Evolutionary conservation across 2,113 vertebrate species (phyloP), one percentile per base, ranked within the genome.

Genomic region (Gracilinanus agilis): DNA sequence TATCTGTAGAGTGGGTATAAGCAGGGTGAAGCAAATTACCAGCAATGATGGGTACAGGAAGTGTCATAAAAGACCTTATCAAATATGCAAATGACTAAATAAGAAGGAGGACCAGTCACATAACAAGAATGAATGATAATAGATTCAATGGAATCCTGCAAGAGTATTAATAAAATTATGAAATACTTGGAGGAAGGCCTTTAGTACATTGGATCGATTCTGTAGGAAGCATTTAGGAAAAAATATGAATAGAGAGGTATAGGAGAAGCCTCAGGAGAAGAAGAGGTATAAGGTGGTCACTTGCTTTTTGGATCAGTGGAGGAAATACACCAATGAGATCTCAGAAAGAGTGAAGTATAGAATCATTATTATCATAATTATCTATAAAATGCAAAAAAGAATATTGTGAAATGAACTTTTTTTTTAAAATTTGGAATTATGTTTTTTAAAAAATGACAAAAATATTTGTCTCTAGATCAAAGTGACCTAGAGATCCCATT

Each of bases 401-500:
- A 67, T 11, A n/a, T n/a, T 40, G 40, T 40, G 6, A 40, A 40
- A 83, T 83, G 16, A 83, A 83, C 19, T 5, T 13, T 83, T 34
- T 83, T 83, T 34, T 83, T 83, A 40, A 6, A 40, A 40, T 83
- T 83, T 40, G 67, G 6, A 40, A 83, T 83, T 40, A 23, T 40
- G 67, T 16, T 40, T n/a, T 83, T 83, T 40, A 83, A 83, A 83
- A 83, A 83, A 34, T 21, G 5, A 40, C n/a, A 40, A 83, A 40
- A 40, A 83, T 83, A 83, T 23, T 7, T 83, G 6, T 9, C 19
- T 83, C n/a, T 83, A n/a, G 67, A 16, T 83, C 34, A 83, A 75
- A n/a, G n/a, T 83, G 67, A 83, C n/a, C n/a, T 83, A 83, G 67
- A 83, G 67, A 83, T 83, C 40, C n/a, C 67, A 83, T 83, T 83